Evolutionary conservation across 2,888 invertebrate species (phyloP).

Genomic region (Pyrgus malvae): DNA sequence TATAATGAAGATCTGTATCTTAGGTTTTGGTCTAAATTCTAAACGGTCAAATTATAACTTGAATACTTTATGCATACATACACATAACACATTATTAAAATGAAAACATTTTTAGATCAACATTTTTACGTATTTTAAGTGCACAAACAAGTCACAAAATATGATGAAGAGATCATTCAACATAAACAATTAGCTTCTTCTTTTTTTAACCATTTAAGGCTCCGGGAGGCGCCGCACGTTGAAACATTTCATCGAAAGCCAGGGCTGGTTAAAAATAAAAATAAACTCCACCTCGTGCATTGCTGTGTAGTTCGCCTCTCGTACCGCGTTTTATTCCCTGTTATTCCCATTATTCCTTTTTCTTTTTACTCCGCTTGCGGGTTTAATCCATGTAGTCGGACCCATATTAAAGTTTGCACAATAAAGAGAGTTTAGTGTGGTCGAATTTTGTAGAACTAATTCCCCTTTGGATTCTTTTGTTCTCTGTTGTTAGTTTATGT

Average conservation of each 20-base stretch:
- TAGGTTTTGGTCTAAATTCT: too few relatives aligned
- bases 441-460: constrained; percentile 16
- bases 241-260: background rate
- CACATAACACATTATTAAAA: too few relatives aligned
- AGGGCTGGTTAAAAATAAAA: constrained; percentile 4
- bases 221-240: background rate
- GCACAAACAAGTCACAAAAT: too few relatives aligned
- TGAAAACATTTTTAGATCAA: too few relatives aligned
- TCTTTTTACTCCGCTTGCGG: constrained; percentile 18
- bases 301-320: constrained; percentile 2
- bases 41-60: too few relatives aligned
- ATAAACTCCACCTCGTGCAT: constrained; percentile 5
- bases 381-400: constrained; percentile 25
- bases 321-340: constrained; percentile 19
- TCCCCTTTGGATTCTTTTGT: constrained; percentile 2
- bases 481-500: background rate
- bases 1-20: too few relatives aligned
- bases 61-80: too few relatives aligned
- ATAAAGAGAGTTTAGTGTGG: constrained; percentile 15
- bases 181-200: too few relatives aligned
- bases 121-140: too few relatives aligned
- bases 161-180: too few relatives aligned
- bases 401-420: constrained; percentile 24
- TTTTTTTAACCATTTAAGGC: background rate
- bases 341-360: constrained; percentile 9